These are phyloP conservation scores for Columbina picui DNA, from an alignment of 2,113 vertebrate species.

Conservation along the genomic window DNA sequence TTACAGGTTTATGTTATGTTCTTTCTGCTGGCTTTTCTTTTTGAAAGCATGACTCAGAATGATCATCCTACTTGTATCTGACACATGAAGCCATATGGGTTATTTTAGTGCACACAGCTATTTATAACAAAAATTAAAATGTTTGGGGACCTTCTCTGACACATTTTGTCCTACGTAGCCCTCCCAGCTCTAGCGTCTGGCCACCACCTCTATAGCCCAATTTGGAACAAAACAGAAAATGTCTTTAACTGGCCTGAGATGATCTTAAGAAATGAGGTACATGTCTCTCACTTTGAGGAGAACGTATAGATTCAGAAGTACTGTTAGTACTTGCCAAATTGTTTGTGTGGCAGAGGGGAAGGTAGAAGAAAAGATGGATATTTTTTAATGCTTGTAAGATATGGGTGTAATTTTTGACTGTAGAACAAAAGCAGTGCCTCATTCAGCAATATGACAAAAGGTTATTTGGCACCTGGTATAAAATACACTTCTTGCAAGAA, in stretches of 20 bases:
- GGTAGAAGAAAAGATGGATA: conserved; percentile 57
- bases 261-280: neutral
- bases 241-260: conserved; percentile 17
- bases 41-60: conserved; percentile 44
- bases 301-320: conserved; percentile 30
- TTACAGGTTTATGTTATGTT: conserved; percentile 52
- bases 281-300: conserved; percentile 8
- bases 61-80: conserved; percentile 40
- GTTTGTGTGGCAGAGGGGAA: conserved; percentile 5
- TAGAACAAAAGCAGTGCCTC: conserved; percentile 74
- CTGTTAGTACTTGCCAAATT: conserved; percentile 16
- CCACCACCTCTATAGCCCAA: neutral
- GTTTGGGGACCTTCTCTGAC: neutral
- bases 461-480: conserved; percentile 77
- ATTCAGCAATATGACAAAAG: conserved; percentile 76
- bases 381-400: conserved; percentile 59
- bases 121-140: neutral
- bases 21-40: conserved; percentile 65
- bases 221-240: neutral
- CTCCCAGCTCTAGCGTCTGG: neutral
- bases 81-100: conserved; percentile 21
- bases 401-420: conserved; percentile 70
- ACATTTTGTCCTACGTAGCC: neutral
- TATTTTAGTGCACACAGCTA: neutral
- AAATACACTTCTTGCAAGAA: conserved; percentile 70